A percentile compares a stretch with the other conserved stretches of the same genome.
Conservation (phyloP, 2,797 vertebrate species). For the Podarcis lilfordi region DNA sequence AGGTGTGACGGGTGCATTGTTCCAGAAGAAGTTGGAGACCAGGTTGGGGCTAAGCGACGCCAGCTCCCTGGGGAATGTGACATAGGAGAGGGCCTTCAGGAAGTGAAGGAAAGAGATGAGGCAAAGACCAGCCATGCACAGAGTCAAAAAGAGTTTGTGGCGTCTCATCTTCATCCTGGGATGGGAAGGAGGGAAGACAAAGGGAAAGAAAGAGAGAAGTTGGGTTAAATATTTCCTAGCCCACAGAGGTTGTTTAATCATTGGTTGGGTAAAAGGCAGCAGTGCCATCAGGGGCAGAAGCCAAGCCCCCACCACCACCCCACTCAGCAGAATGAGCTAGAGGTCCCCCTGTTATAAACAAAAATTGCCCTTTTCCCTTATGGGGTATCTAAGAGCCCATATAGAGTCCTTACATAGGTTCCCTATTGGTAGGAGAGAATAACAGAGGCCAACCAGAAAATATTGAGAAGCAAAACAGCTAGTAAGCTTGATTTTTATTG, state of each 20-base stretch:
- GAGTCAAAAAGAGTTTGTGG: conserved; percentile 95
- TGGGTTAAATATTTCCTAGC: conserved; percentile 38
- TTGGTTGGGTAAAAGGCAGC: not conserved
- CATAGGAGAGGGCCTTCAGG: conserved; percentile 98
- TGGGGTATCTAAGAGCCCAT: too few species aligned
- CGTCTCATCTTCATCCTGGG: conserved; percentile 98
- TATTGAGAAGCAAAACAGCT: too few species aligned
- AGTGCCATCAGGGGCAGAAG: not conserved
- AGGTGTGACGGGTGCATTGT: conserved; percentile 81
- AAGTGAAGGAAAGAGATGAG: conserved; percentile 99
- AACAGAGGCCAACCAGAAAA: too few species aligned
- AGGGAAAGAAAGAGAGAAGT: conserved; percentile 45
- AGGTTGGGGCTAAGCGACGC: conserved; percentile 96
- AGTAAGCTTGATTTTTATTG: too few species aligned
- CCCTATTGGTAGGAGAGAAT: too few species aligned
- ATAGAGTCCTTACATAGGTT: too few species aligned
- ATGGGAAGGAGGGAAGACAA: conserved; percentile 23
- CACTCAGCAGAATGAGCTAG: not conserved
- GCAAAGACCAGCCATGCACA: conserved; percentile 98
- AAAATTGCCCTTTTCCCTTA: too few species aligned
- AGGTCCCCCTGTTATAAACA: too few species aligned
- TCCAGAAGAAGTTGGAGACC: conserved; percentile 98
- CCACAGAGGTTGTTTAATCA: conserved; percentile 16
- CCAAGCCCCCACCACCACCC: not conserved
- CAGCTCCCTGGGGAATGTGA: conserved; percentile 94